Base-by-base conservation (phyloP, 2,113 vertebrate genomes). In the Hypanus sabinus region DNA sequence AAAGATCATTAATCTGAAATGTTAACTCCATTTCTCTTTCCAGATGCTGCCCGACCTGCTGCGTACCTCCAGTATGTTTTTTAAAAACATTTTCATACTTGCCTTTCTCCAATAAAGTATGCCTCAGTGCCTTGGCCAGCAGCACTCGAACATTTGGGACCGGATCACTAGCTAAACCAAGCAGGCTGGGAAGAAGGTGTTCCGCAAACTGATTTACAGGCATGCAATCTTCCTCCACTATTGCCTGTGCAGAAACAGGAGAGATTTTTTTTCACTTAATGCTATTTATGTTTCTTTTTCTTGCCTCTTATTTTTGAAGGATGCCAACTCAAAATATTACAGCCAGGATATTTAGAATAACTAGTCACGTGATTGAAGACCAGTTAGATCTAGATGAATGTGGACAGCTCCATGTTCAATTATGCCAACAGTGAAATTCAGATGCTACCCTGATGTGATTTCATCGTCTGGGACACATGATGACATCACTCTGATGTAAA, bases 41-140 rank as follows among this genome's bases (percentile, higher is more conserved):
- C 71, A 73, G 20, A 73, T 5, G 18, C 20, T 73, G 71, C 71
- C 71, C 5, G 71, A 73, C 22, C 22, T 73, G 5, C 71, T 24
- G 20, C 24, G 71, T 73, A 22, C 5, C 71, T 73, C 71, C 71
- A 24, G 5, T 20, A 73, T 73, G 71, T 24, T 73, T 5, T 73
- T 73, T 73, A 0, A 73, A 22, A 65, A 3, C 1, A 65, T 65
- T 65, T 65, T 90, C 60, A 90, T 65, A 7, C 94, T 0, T 94
- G 98, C 98, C 97, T 98, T 98, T 98, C 95, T 98, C 98, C 96
- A 98, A 88, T 5, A 99, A 94, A 0, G 97, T 98, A 95, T 98
- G 98, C 68, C 97, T 95, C 0, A 98, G 96, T 1, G 98, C 97
- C 95, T 98, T 98, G 95, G 98, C 98, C 0, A 98, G 97, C 95